Evolutionary conservation across 2,888 invertebrate species (phyloP), one percentile per base, ranked within the genome.

Genomic region (Lutraria lutraria): DNA sequence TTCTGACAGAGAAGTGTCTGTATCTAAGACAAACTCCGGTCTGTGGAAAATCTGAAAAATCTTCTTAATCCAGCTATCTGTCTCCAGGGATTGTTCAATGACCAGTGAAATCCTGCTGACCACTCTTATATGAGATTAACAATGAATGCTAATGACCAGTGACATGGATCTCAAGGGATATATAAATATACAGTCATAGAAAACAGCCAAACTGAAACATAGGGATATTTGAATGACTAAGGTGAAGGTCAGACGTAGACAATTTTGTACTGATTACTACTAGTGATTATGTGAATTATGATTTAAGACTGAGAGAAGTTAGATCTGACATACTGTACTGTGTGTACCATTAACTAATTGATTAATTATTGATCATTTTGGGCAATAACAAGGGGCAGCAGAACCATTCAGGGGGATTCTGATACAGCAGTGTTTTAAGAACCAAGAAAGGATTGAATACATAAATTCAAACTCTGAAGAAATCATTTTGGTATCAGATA

Each of bases 61-160:
- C 84, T 60, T 54, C 56, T 81, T 84, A 88, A 88, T 88, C 88
- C 68, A 56, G 12, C 25, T 56, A 88, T 84, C 88, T 60, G 63
- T 88, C 84, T 56, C 76, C 19, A 34, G 76, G 31, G 76, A 76
- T 76, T 34, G 2, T 29, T 16, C 34, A 34, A 76, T 76, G 76
- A 76, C 76, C 76, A 76, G 31, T 31, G 34, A 76, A 31, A 76
- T 76, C 34, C 29, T 76, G 53, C 10, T 82, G 87, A 82, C 87
- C 72, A 54, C 29, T 43, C 54, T 34, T n/a, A 43, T 34, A 79
- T 25, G 16, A 85, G 87, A 82, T 82, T 82, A 54, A 72, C 82
- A 54, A 87, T 87, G 87, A 87, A 87, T 87, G 82, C 29, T 87
- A 87, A 87, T 87, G 76, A 53, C n/a, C 76, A 68, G 56, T 76